Percentiles rank a stretch among this genome's conserved stretches.
phyloP scores from a whole-genome alignment of 2,888 invertebrate genomes.

The Agriopis marginaria region DNA sequence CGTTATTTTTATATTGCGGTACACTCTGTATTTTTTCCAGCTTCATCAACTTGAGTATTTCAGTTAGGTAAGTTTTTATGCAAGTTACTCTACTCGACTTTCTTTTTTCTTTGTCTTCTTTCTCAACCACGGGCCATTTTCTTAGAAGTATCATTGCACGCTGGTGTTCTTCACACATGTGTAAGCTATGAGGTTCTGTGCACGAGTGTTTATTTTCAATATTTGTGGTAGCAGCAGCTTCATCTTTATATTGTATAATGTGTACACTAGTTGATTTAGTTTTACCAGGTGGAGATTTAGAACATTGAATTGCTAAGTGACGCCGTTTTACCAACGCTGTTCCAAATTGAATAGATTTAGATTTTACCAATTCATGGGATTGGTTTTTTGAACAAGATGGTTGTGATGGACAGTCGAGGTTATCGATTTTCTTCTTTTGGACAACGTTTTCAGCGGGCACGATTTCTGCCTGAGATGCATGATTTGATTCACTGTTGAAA shows the following conservation, averaged over 20 bases:
- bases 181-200: conserved; percentile 50
- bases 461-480: conserved; percentile 23
- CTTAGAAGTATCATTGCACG: conserved; percentile 53
- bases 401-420: background rate
- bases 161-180: conserved; percentile 63
- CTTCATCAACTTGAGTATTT: conserved; percentile 54
- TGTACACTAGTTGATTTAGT: conserved; percentile 58
- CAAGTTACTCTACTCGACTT: conserved; percentile 32
- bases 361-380: conserved; percentile 33
- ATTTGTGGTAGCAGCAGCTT: conserved; percentile 48
- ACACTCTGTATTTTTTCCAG: conserved; percentile 66
- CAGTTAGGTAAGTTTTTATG: conserved; percentile 50
- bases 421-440: background rate
- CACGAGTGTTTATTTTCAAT: conserved; percentile 51
- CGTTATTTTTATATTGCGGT: conserved; percentile 50
- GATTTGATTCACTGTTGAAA: conserved; percentile 39
- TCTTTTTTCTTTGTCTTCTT: conserved; percentile 33
- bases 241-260: conserved; percentile 46
- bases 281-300: conserved; percentile 37
- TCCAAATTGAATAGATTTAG: conserved; percentile 59
- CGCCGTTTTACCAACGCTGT: conserved; percentile 42
- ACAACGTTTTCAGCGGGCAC: background rate
- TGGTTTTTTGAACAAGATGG: conserved; percentile 22
- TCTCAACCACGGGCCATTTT: conserved; percentile 50
- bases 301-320: conserved; percentile 58